These are phyloP conservation scores for Achroia grisella DNA, from an alignment of 1,140 invertebrate species.

Conservation along the genomic window DNA sequence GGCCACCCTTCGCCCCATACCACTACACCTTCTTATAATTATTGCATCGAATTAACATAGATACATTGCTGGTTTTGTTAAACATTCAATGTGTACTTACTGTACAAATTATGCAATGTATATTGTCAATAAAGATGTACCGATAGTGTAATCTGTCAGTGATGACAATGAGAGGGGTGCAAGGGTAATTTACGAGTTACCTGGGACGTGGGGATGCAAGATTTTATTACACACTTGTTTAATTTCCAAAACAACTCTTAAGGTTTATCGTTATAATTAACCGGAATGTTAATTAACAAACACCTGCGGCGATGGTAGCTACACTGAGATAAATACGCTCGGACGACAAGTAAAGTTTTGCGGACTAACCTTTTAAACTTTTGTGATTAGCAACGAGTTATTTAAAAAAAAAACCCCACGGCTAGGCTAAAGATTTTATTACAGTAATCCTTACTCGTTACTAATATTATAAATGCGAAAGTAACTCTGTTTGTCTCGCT, in stretches of 20 bases:
- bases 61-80: conserved; percentile 11
- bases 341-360: too few species aligned
- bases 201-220: conserved; percentile 23
- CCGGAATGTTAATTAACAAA: not conserved
- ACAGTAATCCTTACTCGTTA: too few species aligned
- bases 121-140: too few species aligned
- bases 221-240: conserved; percentile 33
- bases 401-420: too few species aligned
- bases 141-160: not conserved
- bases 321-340: too few species aligned
- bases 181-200: conserved; percentile 27
- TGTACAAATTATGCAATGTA: not conserved
- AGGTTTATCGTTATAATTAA: conserved; percentile 4
- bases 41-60: not conserved
- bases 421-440: too few species aligned
- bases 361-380: too few species aligned
- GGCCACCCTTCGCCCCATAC: conserved; percentile 12
- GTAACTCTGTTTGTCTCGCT: too few species aligned
- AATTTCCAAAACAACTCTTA: conserved; percentile 6
- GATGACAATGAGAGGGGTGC: conserved; percentile 5
- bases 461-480: too few species aligned
- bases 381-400: too few species aligned
- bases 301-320: not conserved
- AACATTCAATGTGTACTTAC: not conserved
- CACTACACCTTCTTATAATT: not conserved